Base-by-base conservation (phyloP, 1,140 invertebrate species). In the Drosophila biarmipes region DNA sequence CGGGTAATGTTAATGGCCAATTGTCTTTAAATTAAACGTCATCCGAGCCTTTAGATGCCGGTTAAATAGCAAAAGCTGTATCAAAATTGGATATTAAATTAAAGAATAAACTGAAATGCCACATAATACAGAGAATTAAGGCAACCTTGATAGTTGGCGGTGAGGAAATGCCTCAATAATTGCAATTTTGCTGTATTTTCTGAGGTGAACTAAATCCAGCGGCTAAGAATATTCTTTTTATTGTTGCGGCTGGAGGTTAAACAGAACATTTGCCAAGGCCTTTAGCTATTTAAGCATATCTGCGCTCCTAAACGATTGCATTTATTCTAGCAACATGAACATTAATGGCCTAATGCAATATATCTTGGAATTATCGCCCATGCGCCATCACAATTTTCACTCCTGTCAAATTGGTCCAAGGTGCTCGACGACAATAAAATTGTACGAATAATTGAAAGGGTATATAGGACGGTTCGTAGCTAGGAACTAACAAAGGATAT, bases 1-100 rank as follows among this genome's bases (percentile, higher is more conserved):
- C 57, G 58, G 46, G 66, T 72, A 82, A 89, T 81, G 81, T 86
- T 86, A 78, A 86, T 86, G 68, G 66, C 63, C 84, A 84, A 89
- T 89, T 86, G 74, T 86, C 68, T 75, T 48, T 59, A 58, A 78
- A 78, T 78, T 74, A 59, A 87, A 66, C 64, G 78, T 56, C 73
- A 58, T 40, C 21, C 40, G 67, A 77, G 77, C 61, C 45, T 80
- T 76, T 59, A 73, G 61, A 53, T 46, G 49, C 29, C 55, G 21
- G 45, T 27, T 72, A 55, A 64, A 45, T 45, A 31, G 34, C 69
- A 35, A 31, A 29, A 27, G 40, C 11, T 51, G 37, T 52, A 43
- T 29, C 35, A 68, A 73, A 49, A 62, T 54, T 52, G 43, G 40
- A 27, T 56, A 49, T 55, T 57, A 52, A 69, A 51, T 45, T 27